phyloP scores from a whole-genome alignment of 2,113 vertebrate genomes.

The Bubo bubo region DNA sequence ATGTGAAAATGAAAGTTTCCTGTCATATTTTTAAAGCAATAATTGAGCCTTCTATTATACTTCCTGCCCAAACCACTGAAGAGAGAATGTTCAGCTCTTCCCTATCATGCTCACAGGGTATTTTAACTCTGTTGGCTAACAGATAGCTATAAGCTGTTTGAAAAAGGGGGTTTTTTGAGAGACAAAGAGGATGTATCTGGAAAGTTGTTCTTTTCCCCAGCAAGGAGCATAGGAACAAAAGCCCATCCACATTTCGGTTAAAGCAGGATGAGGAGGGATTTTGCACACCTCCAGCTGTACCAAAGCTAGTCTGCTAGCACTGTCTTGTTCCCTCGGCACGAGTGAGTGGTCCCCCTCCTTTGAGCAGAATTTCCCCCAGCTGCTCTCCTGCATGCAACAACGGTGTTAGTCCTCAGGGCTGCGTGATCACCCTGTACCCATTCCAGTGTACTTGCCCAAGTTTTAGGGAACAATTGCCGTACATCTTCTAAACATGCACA shows the following conservation, averaged over 20 bases:
- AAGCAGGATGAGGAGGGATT: background rate
- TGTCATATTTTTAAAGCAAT: slow-evolving; percentile 36
- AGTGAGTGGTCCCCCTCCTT: background rate
- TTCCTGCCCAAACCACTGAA: background rate
- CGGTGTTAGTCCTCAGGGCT: background rate
- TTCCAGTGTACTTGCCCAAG: background rate
- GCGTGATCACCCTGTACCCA: background rate
- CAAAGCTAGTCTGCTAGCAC: background rate
- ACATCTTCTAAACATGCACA: background rate
- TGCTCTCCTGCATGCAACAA: background rate
- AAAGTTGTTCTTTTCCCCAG: background rate
- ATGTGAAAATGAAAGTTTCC: slow-evolving; percentile 37
- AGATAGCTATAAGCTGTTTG: background rate
- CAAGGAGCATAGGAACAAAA: background rate
- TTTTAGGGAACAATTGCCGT: background rate
- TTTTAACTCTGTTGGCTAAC: background rate
- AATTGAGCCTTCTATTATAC: slow-evolving; percentile 31
- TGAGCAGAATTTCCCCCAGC: background rate
- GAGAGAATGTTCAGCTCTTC: background rate
- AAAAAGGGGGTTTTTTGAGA: background rate
- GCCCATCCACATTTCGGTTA: background rate
- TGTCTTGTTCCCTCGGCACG: background rate
- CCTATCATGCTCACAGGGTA: background rate
- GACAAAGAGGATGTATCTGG: background rate
- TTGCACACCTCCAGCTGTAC: rapidly evolving